These are phyloP conservation scores for Chunga burmeisteri DNA, from an alignment of 2,113 vertebrate genomes.

Conservation along the genomic window DNA sequence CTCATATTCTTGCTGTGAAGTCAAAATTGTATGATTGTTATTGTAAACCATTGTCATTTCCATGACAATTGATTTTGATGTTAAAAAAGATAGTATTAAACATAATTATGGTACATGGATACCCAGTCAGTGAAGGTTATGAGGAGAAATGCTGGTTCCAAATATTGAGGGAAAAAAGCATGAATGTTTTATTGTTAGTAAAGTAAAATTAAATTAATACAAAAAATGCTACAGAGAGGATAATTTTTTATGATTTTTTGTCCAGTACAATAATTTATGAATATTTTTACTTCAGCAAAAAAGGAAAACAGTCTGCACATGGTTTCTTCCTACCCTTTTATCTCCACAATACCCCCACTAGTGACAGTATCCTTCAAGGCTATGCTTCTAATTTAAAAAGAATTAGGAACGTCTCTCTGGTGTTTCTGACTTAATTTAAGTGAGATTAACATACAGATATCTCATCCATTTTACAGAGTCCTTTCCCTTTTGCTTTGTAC, in stretches of 20 bases:
- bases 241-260: background rate
- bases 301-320: conserved; percentile 26
- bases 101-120: conserved; percentile 18
- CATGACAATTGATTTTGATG: conserved; percentile 48
- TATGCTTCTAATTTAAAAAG: conserved; percentile 76
- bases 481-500: conserved; percentile 59
- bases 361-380: conserved; percentile 64
- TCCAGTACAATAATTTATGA: background rate
- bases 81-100: conserved; percentile 36
- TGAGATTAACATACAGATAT: conserved; percentile 69
- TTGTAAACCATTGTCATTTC: conserved; percentile 55
- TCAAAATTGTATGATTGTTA: conserved; percentile 41
- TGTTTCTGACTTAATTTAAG: conserved; percentile 77
- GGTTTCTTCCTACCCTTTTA: background rate
- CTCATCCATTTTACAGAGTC: conserved; percentile 30
- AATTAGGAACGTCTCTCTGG: conserved; percentile 70
- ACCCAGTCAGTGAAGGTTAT: background rate
- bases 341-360: background rate
- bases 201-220: conserved; percentile 8
- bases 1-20: background rate
- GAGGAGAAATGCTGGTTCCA: conserved; percentile 5
- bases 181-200: background rate
- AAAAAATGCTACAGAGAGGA: background rate
- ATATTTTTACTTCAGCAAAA: conserved; percentile 14
- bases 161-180: conserved; percentile 8